These are phyloP conservation scores for Sinocyclocheilus rhinocerous DNA, from an alignment of 2,113 vertebrate species.

Conservation along the genomic window DNA sequence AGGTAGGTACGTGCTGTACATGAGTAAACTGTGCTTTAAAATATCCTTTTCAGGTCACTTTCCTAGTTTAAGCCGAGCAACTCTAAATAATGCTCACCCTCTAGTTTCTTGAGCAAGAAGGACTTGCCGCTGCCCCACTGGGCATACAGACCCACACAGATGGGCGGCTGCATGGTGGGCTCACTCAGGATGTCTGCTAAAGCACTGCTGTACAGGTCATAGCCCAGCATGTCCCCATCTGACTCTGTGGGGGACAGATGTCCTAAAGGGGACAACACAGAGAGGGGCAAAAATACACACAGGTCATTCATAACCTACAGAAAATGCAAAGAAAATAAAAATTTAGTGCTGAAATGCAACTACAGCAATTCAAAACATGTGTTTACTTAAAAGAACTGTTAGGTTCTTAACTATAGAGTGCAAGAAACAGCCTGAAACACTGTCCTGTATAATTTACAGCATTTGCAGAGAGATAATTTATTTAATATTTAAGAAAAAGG, in stretches of 20 bases:
- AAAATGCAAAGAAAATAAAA: no score
- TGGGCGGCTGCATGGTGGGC: slow-evolving; percentile 97
- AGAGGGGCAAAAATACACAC: slow-evolving; percentile 20
- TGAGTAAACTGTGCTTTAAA: slow-evolving; percentile 9
- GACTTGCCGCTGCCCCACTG: slow-evolving; percentile 99
- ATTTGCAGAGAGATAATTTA: not conserved
- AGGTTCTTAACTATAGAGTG: not conserved
- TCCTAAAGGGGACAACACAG: slow-evolving; percentile 71
- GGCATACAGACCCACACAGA: slow-evolving; percentile 96
- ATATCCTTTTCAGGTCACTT: slow-evolving; percentile 25
- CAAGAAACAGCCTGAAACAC: not conserved
- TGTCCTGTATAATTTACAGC: not conserved
- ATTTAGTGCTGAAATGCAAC: not conserved
- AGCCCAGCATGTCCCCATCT: slow-evolving; percentile 95
- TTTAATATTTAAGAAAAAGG: not conserved
- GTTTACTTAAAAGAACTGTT: not conserved
- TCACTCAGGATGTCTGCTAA: slow-evolving; percentile 96
- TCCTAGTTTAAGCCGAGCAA: not conserved
- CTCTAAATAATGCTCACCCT: slow-evolving; percentile 79
- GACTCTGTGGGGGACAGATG: slow-evolving; percentile 95
- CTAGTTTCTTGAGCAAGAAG: slow-evolving; percentile 98
- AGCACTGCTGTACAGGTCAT: slow-evolving; percentile 95
- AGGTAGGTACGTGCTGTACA: not conserved
- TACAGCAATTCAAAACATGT: not conserved
- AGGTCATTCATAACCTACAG: slow-evolving; percentile 14